Conservation (phyloP, 2,888 invertebrate genomes). For the Strigamia crassipes region DNA sequence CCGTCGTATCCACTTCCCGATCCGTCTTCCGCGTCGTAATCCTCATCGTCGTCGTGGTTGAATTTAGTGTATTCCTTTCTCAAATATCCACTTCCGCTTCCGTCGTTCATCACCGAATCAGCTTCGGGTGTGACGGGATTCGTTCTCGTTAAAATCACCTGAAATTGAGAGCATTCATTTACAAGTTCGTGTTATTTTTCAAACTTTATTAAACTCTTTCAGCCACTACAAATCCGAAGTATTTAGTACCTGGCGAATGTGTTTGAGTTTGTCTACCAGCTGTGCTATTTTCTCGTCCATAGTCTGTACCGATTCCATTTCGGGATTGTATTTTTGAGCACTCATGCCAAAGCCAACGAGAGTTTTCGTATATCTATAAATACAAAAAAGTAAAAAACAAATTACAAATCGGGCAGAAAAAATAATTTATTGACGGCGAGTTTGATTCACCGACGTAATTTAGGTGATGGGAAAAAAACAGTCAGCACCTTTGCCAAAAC, state of each 20-base stretch:
- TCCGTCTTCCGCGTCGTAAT: slow-evolving; percentile 48
- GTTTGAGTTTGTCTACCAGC: slow-evolving; percentile 69
- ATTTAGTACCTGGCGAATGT: slow-evolving; percentile 67
- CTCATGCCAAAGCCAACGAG: slow-evolving; percentile 74
- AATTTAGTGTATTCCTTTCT: slow-evolving; percentile 38
- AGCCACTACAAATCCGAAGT: too few relatives aligned
- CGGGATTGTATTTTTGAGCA: slow-evolving; percentile 82
- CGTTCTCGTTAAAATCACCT: not conserved
- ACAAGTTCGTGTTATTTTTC: too few relatives aligned
- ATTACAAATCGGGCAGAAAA: not conserved
- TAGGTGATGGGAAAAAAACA: not conserved
- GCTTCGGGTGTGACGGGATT: slow-evolving; percentile 52
- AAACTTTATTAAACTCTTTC: too few relatives aligned
- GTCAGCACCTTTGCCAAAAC: slow-evolving; percentile 24
- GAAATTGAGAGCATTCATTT: not conserved
- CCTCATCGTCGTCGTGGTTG: slow-evolving; percentile 50
- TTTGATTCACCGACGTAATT: not conserved
- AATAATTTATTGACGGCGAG: not conserved
- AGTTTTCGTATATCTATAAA: slow-evolving; percentile 73
- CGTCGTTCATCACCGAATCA: slow-evolving; percentile 54
- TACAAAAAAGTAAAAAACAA: not conserved
- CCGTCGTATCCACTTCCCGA: slow-evolving; percentile 49
- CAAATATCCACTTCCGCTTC: slow-evolving; percentile 50
- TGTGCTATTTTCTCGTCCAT: slow-evolving; percentile 64
- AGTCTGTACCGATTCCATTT: slow-evolving; percentile 63